Percentiles rank a stretch among this genome's conserved stretches.
phyloP scores from a whole-genome alignment of 2,888 invertebrate species.

The Monochamus alternatus region DNA sequence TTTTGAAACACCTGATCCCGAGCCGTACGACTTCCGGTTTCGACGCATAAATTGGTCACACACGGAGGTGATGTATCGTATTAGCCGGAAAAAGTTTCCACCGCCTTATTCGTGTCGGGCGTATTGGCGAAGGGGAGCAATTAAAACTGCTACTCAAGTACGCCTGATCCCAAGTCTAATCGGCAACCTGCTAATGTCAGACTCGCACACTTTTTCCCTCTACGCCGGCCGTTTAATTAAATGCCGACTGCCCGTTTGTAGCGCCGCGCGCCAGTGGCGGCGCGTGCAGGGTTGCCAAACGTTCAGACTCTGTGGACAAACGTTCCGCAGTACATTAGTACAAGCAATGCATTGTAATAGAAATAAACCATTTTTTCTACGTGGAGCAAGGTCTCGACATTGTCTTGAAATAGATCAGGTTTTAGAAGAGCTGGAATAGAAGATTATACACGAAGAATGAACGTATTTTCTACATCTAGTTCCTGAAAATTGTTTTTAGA shows the following conservation, averaged over 20 bases:
- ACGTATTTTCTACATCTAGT: too few species aligned
- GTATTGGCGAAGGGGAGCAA: not conserved
- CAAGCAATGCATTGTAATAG: too few species aligned
- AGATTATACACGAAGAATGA: too few species aligned
- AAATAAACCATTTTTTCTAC: too few species aligned
- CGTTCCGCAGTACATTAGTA: too few species aligned
- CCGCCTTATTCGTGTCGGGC: not conserved
- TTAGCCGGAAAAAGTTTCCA: constrained; percentile 2
- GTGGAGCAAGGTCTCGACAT: too few species aligned
- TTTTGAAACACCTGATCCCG: not conserved
- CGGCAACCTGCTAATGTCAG: constrained; percentile 26
- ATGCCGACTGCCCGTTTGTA: constrained; percentile 28
- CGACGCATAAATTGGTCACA: not conserved
- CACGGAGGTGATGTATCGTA: constrained; percentile 1
- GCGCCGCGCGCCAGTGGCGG: not conserved
- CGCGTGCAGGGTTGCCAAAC: too few species aligned
- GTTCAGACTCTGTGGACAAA: too few species aligned
- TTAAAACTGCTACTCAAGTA: constrained; percentile 25
- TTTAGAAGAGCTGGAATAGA: too few species aligned
- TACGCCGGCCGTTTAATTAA: constrained; percentile 25
- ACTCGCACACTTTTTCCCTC: constrained; percentile 15
- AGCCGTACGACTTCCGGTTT: not conserved
- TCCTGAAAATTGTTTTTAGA: too few species aligned
- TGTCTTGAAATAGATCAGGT: too few species aligned
- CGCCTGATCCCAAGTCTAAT: constrained; percentile 7